Percentiles rank a stretch among this genome's conserved stretches.
phyloP scores from a whole-genome alignment of 2,113 vertebrate genomes.

The Melanerpes aurifrons region DNA sequence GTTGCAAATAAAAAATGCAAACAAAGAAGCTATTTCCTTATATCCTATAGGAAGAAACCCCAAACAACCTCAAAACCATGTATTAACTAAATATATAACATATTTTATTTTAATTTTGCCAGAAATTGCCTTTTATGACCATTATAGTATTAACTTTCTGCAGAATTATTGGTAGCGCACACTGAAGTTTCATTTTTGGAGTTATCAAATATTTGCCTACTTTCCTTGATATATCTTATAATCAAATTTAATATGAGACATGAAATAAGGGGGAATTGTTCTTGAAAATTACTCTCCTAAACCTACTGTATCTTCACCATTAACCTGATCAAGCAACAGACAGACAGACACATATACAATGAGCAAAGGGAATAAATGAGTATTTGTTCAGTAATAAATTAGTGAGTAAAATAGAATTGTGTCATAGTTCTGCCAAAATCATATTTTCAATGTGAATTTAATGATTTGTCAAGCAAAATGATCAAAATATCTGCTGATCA shows the following conservation, averaged over 20 bases:
- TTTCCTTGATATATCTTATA: background rate
- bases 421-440: no score
- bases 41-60: background rate
- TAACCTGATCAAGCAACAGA: no score
- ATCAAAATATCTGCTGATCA: no score
- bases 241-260: background rate
- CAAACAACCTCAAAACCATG: background rate
- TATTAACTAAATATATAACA: background rate
- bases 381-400: no score
- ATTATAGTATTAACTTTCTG: background rate
- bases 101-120: background rate
- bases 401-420: no score
- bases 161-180: background rate
- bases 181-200: background rate
- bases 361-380: no score
- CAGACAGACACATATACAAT: no score
- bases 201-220: background rate
- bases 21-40: background rate
- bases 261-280: background rate
- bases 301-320: no score
- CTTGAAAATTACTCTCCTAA: no score
- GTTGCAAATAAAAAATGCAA: background rate
- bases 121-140: background rate
- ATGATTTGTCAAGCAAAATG: no score
- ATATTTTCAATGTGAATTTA: no score